Base-by-base conservation (phyloP, 2,113 vertebrate species). In the Salvelinus fontinalis region DNA sequence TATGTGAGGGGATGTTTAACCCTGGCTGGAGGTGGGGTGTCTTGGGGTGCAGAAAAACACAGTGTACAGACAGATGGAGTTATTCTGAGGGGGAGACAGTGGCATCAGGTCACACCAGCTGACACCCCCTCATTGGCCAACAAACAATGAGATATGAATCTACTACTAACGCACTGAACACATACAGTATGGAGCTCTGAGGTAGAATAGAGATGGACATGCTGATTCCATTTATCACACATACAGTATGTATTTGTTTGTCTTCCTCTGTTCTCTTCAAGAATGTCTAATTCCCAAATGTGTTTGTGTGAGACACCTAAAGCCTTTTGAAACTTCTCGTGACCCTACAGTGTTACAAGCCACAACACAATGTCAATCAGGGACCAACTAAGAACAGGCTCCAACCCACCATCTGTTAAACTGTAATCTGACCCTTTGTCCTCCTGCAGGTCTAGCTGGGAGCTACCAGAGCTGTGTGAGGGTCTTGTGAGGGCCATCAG, bases 401-500 rank as follows among this genome's bases (percentile, higher is more conserved):
- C 22, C 51, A 22, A 31, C 22, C 27, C 65, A 73, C 24, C 54
- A 31, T 39, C 44, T 24, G 18, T 51, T 9, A 57, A 27, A 49
- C 77, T 11, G 77, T 44, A 54, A 54, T 70, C 76, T 62, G n/a
- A 62, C n/a, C n/a, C n/a, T 62, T 84, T 81, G 82, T 70, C 84
- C 73, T 80, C 88, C 39, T 1, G 71, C 88, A 99, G 97, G 95
- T 99, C 97, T 1, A 99, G 97, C 92, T 99, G 97, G 97, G 97
- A 99, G 85, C 95, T 99, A 77, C 97, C 97, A 0, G 97, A 99
- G 91, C 89, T 99, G 80, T 90, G 97, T 31, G 97, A 98, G 86
- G 95, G 96, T 69, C 92, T 95, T 90, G 97, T 98, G 71, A 96
- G 95, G 88, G 97, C 97, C 88, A 99, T 99, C 92, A 99, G 97